Percentiles rank a stretch among this genome's conserved stretches.
Evolutionary conservation across 1,140 invertebrate species (phyloP).

Genomic region (Sycobia sp.): DNA sequence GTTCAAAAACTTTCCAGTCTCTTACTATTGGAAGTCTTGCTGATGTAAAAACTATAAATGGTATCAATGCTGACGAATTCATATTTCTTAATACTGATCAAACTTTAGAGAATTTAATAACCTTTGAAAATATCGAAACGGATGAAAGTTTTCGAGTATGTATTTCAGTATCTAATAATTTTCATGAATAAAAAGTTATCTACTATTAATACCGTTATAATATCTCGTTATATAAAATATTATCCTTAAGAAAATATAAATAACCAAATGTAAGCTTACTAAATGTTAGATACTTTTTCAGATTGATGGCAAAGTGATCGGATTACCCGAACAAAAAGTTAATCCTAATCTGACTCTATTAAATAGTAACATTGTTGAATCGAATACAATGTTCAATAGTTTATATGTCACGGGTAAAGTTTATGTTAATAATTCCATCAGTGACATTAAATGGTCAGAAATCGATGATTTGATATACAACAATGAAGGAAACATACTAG

Average conservation of each 20-base stretch:
- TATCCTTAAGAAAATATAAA: too few relatives aligned
- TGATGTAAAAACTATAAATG: slow-evolving; percentile 41
- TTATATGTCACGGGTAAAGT: slow-evolving; percentile 44
- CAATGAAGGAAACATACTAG: slow-evolving; percentile 36
- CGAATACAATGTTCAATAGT: slow-evolving; percentile 37
- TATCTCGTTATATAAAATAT: background rate
- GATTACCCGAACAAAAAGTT: slow-evolving; percentile 20
- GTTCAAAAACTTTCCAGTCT: slow-evolving; percentile 40
- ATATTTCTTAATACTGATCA: slow-evolving; percentile 39
- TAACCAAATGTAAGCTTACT: too few relatives aligned
- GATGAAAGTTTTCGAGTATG: slow-evolving; percentile 39
- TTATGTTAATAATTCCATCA: slow-evolving; percentile 35
- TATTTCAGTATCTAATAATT: background rate
- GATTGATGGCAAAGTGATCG: slow-evolving; percentile 45
- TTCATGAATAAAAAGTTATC: too few relatives aligned
- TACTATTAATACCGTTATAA: too few relatives aligned
- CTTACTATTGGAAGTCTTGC: slow-evolving; percentile 31
- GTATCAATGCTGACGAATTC: slow-evolving; percentile 42
- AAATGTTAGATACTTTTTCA: too few relatives aligned
- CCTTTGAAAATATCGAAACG: slow-evolving; percentile 46
- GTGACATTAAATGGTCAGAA: slow-evolving; percentile 30
- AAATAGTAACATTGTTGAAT: slow-evolving; percentile 36
- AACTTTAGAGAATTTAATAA: slow-evolving; percentile 39
- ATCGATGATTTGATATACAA: slow-evolving; percentile 46
- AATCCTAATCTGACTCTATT: slow-evolving; percentile 22